Evolutionary conservation across 2,113 vertebrate genomes (phyloP).

Genomic region (Mormoops blainvillei): DNA sequence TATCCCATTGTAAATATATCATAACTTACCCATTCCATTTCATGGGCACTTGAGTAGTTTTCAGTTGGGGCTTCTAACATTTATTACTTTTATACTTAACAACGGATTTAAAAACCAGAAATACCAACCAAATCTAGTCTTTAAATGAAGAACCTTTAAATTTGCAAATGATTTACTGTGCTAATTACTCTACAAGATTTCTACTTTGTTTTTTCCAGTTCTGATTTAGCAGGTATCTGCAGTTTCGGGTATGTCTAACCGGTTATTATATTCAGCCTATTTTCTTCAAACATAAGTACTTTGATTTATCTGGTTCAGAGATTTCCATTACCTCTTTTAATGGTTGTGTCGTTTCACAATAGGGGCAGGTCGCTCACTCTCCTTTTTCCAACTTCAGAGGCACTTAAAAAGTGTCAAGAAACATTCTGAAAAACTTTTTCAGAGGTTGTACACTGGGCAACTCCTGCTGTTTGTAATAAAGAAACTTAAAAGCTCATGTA

Average conservation of each 20-base stretch:
- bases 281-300: background rate
- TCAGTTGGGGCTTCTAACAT: background rate
- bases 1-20: background rate
- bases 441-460: background rate
- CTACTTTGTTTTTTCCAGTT: background rate
- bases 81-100: background rate
- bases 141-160: background rate
- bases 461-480: background rate
- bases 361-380: background rate
- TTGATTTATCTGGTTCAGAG: background rate
- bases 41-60: background rate
- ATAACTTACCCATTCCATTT: background rate
- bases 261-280: background rate
- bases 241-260: background rate
- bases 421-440: background rate
- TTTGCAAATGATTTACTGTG: background rate
- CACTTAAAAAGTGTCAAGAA: background rate
- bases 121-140: background rate
- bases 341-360: background rate
- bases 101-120: background rate
- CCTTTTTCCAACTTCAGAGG: background rate
- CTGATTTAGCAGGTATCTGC: background rate
- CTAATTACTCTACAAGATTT: background rate
- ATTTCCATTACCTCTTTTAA: background rate
- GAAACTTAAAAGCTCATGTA: background rate